Conservation (phyloP, 23 tunicate species). For the Phallusia fumigata region DNA sequence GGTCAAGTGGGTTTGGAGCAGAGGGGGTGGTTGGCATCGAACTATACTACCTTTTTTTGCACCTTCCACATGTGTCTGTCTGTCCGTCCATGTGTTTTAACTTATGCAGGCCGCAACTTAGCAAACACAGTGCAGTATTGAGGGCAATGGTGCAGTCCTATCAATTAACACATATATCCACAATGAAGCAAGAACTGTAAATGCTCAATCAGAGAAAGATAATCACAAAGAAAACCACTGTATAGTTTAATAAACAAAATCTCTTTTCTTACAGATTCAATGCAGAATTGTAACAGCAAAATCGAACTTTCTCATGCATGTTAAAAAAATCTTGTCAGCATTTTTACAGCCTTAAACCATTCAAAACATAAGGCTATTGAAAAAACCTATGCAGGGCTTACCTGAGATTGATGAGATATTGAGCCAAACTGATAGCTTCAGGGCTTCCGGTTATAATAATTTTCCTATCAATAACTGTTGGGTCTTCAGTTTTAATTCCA, state of each 20-base stretch:
- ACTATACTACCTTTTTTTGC: neutral
- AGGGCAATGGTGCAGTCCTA: neutral
- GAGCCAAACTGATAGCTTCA: slow-evolving; percentile 71
- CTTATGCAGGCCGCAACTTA: neutral
- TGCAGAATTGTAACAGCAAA: too few species aligned
- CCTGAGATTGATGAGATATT: slow-evolving; percentile 90
- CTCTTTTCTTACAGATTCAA: too few species aligned
- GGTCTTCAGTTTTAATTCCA: neutral
- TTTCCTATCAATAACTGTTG: slow-evolving; percentile 29
- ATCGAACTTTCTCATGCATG: too few species aligned
- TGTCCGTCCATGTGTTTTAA: neutral
- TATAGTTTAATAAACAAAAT: too few species aligned
- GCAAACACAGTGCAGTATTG: neutral
- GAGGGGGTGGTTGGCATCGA: too few species aligned
- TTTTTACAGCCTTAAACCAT: too few species aligned
- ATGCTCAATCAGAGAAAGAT: too few species aligned
- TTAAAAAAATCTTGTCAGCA: too few species aligned
- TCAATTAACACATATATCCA: neutral
- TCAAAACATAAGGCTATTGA: too few species aligned
- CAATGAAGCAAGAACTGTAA: too few species aligned
- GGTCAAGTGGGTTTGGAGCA: neutral
- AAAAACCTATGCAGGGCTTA: slow-evolving; percentile 1
- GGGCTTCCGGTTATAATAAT: slow-evolving; percentile 76
- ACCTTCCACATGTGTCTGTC: neutral
- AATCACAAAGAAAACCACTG: too few species aligned